A percentile compares a stretch with the other conserved stretches of the same genome.
Evolutionary conservation across 2,113 vertebrate genomes (phyloP).

Genomic region (Malurus alboscapulatus): DNA sequence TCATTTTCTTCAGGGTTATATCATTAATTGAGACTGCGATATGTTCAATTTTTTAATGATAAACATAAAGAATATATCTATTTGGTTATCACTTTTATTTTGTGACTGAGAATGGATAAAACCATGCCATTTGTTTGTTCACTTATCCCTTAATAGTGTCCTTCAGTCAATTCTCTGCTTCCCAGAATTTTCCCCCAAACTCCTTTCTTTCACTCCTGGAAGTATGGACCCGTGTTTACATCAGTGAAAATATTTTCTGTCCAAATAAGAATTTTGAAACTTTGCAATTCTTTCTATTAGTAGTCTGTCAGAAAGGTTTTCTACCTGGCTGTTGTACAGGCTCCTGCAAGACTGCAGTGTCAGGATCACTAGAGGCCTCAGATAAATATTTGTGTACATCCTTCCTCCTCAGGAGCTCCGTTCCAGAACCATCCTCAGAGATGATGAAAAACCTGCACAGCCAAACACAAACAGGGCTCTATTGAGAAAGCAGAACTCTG

Average conservation of each 20-base stretch:
- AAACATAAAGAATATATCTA: background rate
- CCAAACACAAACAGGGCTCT: background rate
- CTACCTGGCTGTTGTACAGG: conserved; percentile 76
- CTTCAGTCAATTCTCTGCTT: background rate
- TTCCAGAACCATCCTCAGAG: conserved; percentile 83
- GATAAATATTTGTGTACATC: conserved; percentile 75
- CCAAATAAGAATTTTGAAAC: background rate
- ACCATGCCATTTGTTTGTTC: background rate
- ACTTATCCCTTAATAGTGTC: background rate
- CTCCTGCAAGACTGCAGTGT: conserved; percentile 79
- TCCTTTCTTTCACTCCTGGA: background rate
- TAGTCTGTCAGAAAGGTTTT: background rate
- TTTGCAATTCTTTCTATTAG: background rate
- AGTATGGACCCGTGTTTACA: background rate
- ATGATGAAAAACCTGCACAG: conserved; percentile 84
- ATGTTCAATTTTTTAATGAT: background rate
- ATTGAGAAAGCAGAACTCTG: background rate
- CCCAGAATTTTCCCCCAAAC: background rate
- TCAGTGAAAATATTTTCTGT: background rate
- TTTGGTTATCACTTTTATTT: background rate
- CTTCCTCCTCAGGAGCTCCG: conserved; percentile 82
- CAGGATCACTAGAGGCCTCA: conserved; percentile 71
- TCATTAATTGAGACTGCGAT: background rate
- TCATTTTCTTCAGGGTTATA: background rate
- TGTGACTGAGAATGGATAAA: background rate